Percentiles rank a stretch among this genome's conserved stretches.
Evolutionary conservation across 2,797 vertebrate species (phyloP).

Genomic region (Distichodus sexfasciatus): DNA sequence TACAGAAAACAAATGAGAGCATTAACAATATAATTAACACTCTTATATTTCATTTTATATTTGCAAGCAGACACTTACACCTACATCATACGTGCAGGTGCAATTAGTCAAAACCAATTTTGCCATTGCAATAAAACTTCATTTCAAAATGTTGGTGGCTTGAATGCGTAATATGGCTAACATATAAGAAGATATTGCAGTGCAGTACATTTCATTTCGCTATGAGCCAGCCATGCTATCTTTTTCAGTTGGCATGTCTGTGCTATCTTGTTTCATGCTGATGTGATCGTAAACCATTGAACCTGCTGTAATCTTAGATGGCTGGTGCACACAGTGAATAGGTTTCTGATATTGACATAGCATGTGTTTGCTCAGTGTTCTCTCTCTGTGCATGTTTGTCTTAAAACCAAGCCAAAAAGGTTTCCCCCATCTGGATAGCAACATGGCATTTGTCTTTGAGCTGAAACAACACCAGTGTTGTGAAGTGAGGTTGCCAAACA

Average conservation of each 20-base stretch:
- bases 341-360: constrained; percentile 37
- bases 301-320: constrained; percentile 40
- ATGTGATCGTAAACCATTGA: constrained; percentile 22
- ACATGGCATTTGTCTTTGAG: constrained; percentile 36
- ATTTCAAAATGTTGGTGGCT: no score
- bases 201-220: background rate
- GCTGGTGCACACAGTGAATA: constrained; percentile 8
- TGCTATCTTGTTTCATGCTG: constrained; percentile 23
- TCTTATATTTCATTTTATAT: no score
- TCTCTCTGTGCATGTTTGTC: constrained; percentile 52
- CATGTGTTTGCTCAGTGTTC: constrained; percentile 44
- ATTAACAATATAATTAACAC: no score
- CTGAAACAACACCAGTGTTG: constrained; percentile 27
- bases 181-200: background rate
- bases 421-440: constrained; percentile 43
- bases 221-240: background rate
- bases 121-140: no score
- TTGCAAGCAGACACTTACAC: no score
- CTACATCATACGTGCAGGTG: no score
- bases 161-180: no score
- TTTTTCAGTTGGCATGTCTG: background rate
- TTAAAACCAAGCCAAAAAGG: constrained; percentile 39
- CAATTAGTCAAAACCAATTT: no score
- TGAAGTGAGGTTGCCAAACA: constrained; percentile 17
- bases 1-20: no score